Conservation (phyloP, 1,140 invertebrate genomes). For the Lamellibrachia luymesi region DNA sequence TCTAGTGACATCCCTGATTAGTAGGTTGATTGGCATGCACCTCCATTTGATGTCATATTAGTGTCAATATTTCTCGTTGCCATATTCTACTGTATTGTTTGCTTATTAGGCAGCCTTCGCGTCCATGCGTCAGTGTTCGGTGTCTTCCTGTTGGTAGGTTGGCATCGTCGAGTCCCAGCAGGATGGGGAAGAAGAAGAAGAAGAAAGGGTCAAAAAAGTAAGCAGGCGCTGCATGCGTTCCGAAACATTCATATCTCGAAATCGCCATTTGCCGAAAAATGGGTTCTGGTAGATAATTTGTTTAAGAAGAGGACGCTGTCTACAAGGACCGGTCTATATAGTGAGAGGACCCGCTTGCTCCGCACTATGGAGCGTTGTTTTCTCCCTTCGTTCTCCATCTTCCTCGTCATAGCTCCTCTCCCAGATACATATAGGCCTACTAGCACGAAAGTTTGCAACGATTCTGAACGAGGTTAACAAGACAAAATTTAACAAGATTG, state of each 20-base stretch:
- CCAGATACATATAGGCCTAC: background rate
- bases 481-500: background rate
- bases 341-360: too few species aligned
- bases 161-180: background rate
- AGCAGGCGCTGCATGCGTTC: background rate
- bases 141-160: background rate
- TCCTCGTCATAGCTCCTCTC: too few species aligned
- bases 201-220: background rate
- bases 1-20: background rate
- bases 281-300: too few species aligned
- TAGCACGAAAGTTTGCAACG: background rate
- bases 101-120: background rate
- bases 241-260: too few species aligned
- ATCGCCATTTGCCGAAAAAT: too few species aligned
- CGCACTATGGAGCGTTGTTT: too few species aligned
- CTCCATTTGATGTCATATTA: background rate
- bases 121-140: background rate
- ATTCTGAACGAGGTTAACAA: background rate
- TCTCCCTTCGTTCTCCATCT: too few species aligned
- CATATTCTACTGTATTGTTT: background rate
- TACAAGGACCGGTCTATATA: too few species aligned
- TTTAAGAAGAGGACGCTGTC: too few species aligned
- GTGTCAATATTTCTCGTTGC: background rate
- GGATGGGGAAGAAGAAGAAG: background rate
- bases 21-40: background rate